A percentile compares a stretch with the other conserved stretches of the same genome.
These are phyloP conservation scores for Terrapene triunguis DNA, from an alignment of 2,113 vertebrate genomes.

Conservation along the genomic window DNA sequence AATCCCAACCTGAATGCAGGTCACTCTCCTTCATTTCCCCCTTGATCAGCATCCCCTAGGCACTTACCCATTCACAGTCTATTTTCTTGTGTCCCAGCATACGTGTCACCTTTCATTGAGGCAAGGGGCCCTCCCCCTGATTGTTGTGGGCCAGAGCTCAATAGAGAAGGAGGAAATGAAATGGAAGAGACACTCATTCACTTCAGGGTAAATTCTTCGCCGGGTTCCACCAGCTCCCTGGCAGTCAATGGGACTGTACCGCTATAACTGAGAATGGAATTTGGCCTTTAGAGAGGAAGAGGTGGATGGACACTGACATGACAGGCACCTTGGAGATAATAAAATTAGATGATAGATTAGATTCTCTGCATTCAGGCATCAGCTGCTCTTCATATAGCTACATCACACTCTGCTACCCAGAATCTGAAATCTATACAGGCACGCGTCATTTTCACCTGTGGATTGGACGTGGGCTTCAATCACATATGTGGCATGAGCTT, in stretches of 20 bases:
- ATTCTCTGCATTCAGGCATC: neutral
- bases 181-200: neutral
- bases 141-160: neutral
- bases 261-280: neutral
- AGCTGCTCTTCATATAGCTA: neutral
- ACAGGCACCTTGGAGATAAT: neutral
- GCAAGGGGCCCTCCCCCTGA: neutral
- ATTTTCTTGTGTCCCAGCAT: neutral
- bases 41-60: neutral
- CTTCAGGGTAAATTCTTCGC: neutral
- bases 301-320: neutral
- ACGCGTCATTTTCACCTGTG: neutral
- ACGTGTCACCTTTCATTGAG: neutral
- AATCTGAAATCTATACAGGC: neutral
- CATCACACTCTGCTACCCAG: neutral
- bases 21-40: neutral
- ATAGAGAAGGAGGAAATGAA: neutral
- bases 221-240: accelerated
- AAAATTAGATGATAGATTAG: neutral
- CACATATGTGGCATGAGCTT: neutral
- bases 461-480: neutral
- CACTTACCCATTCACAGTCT: accelerated
- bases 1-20: neutral
- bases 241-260: neutral
- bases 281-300: neutral